Base-by-base conservation (phyloP, 2,888 invertebrate genomes). In the Trachelus troglodyta region DNA sequence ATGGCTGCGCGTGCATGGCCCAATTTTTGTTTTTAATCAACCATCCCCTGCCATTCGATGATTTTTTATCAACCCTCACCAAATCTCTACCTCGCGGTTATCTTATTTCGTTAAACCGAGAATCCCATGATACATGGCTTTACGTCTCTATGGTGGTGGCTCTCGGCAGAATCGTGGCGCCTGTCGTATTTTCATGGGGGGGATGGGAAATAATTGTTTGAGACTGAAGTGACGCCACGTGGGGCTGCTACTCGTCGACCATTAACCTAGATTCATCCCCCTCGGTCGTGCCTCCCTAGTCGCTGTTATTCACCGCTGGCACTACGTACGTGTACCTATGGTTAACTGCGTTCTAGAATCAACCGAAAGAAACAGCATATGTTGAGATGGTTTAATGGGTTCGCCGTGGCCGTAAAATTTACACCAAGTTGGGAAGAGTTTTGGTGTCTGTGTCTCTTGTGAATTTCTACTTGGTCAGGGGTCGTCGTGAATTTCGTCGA, bases 101-200 rank as follows among this genome's bases (percentile, higher is more conserved):
- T 23, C 9, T 23, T 23, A 56, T 56, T 56, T 9, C 56, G 56
- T 56, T 56, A 56, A 23, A 23, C 6, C 9, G 11, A 69, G 34
- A 75, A 40, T 12, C 69, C 34, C 68, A 23, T 33, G 23, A 34
- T 33, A 12, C 75, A 34, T 31, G 34, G 12, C 56, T 2, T 56
- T 12, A 31, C 30, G 75, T 71, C 73, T 71, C 76, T 78, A 79
- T 76, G 80, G 78, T 74, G 79, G 74, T 76, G 75, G 75, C 81
- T 73, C 81, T 82, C 77, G 79, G 85, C 81, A 84, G 87, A 86
- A 86, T 75, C 78, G 78, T 85, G 89, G 87, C 89, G 88, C 85
- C 87, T 82, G 78, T 79, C 78, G 23, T 23, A 15, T 40, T 40
- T 15, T 40, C 15, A 12, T 4, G 4, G 56, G 23, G 56, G 23